These are phyloP conservation scores for Ahaetulla prasina DNA, from an alignment of 2,113 vertebrate species.

Conservation along the genomic window DNA sequence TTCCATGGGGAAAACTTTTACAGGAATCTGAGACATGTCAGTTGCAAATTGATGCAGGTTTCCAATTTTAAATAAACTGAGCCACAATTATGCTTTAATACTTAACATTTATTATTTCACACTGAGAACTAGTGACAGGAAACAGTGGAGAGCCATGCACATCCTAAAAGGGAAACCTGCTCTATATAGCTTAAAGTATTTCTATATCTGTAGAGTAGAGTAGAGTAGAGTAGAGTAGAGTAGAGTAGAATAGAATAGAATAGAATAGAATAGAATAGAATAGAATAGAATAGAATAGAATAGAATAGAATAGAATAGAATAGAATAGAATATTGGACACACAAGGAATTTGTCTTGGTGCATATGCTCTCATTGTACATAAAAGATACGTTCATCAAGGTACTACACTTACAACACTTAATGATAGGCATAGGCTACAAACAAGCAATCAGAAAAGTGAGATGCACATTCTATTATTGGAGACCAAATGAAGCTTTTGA, in stretches of 20 bases:
- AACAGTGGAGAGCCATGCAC: not conserved
- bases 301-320: too few species aligned
- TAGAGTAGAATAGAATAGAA: too few species aligned
- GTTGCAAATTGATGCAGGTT: not conserved
- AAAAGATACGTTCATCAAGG: too few species aligned
- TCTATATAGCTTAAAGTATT: not conserved
- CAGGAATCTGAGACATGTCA: not conserved
- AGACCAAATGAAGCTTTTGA: fast-evolving
- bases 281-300: too few species aligned
- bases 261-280: too few species aligned
- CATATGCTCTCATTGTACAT: too few species aligned
- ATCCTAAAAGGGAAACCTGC: not conserved
- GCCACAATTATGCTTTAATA: fast-evolving
- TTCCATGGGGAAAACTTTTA: not conserved
- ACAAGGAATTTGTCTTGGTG: too few species aligned
- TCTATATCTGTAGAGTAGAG: not conserved
- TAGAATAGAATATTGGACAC: too few species aligned
- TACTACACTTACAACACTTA: too few species aligned
- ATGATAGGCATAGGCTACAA: too few species aligned
- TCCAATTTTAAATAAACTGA: not conserved
- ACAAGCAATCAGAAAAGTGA: too few species aligned
- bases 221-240: too few species aligned
- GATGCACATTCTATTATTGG: not conserved
- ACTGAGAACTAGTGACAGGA: not conserved
- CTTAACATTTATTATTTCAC: slow-evolving; percentile 25